Evolutionary conservation across 2,888 invertebrate genomes (phyloP).

Genomic region (Drosophila ezoana): DNA sequence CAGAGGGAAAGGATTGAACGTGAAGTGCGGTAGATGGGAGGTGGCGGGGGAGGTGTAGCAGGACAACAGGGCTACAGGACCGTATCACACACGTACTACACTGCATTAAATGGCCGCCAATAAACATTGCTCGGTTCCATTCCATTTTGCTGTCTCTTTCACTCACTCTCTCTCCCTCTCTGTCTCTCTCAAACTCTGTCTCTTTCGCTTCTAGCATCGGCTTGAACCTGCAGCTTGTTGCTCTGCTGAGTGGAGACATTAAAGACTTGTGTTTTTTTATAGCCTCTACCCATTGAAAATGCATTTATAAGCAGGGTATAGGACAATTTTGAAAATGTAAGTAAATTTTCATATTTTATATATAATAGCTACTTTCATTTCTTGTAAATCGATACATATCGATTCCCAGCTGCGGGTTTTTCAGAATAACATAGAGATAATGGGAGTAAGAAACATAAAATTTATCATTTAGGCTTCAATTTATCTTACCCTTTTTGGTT

Average conservation of each 20-base stretch:
- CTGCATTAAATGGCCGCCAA: constrained; percentile 67
- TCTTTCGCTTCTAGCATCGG: background rate
- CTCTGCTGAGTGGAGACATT: constrained; percentile 59
- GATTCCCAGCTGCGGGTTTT: too few relatives aligned
- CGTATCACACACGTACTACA: constrained; percentile 24
- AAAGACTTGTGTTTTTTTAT: constrained; percentile 42
- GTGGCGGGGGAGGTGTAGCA: background rate
- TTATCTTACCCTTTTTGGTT: too few relatives aligned
- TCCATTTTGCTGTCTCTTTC: constrained; percentile 1
- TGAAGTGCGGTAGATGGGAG: background rate
- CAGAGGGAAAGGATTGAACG: constrained; percentile 5
- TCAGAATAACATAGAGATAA: too few relatives aligned
- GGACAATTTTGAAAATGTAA: background rate
- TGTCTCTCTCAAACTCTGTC: too few relatives aligned
- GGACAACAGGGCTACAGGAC: constrained; percentile 8
- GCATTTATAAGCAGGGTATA: background rate
- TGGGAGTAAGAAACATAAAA: too few relatives aligned
- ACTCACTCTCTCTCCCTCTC: too few relatives aligned
- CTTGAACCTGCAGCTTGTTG: constrained; percentile 42
- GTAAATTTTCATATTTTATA: background rate
- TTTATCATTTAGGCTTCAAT: too few relatives aligned
- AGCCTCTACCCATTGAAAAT: constrained; percentile 7
- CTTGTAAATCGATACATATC: background rate
- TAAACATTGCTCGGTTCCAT: constrained; percentile 55
- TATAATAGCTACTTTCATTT: background rate